phyloP scores from a whole-genome alignment of 2,113 vertebrate genomes.

The Nesogale talazaci region DNA sequence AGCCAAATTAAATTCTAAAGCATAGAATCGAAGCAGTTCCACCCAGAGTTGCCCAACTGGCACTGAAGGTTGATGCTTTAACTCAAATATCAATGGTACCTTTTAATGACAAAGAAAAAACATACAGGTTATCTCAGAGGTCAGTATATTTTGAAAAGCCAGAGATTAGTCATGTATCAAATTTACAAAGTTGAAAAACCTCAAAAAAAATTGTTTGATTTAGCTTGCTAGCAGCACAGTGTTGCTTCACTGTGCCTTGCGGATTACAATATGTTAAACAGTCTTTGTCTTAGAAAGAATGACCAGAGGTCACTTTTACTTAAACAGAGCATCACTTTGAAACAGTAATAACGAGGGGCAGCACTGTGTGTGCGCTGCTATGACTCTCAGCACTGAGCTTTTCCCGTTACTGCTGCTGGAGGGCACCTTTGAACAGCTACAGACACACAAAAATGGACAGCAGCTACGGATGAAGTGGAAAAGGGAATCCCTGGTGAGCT shows the following conservation, averaged over 20 bases:
- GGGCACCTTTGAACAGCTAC: not conserved
- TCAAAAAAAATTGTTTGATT: constrained; percentile 30
- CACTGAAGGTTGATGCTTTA: constrained; percentile 79
- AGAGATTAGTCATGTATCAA: constrained; percentile 52
- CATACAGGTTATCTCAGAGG: constrained; percentile 29
- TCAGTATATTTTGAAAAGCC: constrained; percentile 32
- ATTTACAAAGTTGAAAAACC: constrained; percentile 38
- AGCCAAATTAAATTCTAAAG: constrained; percentile 92
- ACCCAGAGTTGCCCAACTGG: constrained; percentile 93
- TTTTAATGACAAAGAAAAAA: constrained; percentile 83
- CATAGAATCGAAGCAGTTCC: constrained; percentile 96
- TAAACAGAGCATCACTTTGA: constrained; percentile 33
- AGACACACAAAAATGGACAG: not conserved
- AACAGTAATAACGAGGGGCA: not conserved
- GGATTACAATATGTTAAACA: not conserved
- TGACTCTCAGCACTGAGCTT: not conserved
- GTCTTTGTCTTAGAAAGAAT: not conserved
- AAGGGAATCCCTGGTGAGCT: constrained; percentile 7
- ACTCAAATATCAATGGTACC: constrained; percentile 89
- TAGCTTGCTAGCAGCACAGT: not conserved
- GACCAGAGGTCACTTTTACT: not conserved
- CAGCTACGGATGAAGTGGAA: not conserved
- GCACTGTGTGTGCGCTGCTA: not conserved
- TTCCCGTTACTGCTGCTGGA: not conserved
- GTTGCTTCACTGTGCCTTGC: not conserved